Evolutionary conservation across 2,797 vertebrate species (phyloP).

Genomic region (Vireo griseus): DNA sequence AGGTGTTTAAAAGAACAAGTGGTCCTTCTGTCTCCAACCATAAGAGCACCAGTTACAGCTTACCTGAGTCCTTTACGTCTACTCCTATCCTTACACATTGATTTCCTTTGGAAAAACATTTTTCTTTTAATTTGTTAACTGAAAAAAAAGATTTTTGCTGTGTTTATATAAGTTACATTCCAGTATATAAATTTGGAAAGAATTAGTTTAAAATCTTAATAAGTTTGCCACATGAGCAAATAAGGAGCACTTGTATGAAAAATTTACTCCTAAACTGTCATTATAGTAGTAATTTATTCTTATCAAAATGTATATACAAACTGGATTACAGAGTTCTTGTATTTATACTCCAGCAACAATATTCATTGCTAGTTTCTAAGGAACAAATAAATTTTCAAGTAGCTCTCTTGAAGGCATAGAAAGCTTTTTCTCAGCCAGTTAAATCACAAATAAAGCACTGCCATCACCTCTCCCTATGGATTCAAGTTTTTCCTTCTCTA

Average conservation of each 20-base stretch:
- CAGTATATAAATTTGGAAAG: neutral
- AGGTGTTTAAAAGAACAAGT: neutral
- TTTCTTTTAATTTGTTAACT: conserved; percentile 2
- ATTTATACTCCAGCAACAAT: neutral
- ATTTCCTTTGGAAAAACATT: conserved; percentile 16
- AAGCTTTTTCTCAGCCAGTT: neutral
- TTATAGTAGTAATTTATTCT: neutral
- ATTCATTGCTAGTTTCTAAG: neutral
- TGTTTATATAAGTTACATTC: neutral
- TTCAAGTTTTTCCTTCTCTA: neutral
- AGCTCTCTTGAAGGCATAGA: neutral
- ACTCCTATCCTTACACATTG: neutral
- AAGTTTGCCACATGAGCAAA: neutral
- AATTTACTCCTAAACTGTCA: neutral
- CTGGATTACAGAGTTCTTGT: neutral
- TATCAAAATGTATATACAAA: neutral
- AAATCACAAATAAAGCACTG: neutral
- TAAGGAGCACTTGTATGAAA: neutral
- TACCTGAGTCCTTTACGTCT: neutral
- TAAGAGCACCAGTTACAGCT: neutral
- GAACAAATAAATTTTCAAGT: neutral
- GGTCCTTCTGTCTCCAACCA: neutral
- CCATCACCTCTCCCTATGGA: neutral
- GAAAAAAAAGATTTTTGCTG: neutral
- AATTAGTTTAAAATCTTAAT: neutral